A percentile compares a stretch with the other conserved stretches of the same genome.
These are phyloP conservation scores for Daphoenositta chrysoptera DNA, from an alignment of 2,113 vertebrate genomes.

Conservation along the genomic window DNA sequence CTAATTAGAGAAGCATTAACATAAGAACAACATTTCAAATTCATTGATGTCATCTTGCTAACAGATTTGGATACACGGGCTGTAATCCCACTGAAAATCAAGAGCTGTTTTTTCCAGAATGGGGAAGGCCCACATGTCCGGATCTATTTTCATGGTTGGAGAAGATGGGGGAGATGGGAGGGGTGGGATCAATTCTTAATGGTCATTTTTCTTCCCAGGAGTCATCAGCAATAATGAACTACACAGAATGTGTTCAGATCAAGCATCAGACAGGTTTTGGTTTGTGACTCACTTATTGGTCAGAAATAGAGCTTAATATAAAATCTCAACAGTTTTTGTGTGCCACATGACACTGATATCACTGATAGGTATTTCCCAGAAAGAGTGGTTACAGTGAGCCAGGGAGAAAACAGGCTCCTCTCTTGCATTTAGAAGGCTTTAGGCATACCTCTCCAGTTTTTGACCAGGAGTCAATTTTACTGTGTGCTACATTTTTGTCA, in stretches of 20 bases:
- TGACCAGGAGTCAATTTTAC: neutral
- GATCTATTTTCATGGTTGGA: neutral
- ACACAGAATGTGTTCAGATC: neutral
- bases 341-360: neutral
- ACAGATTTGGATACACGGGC: slow-evolving; percentile 33
- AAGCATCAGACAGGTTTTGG: neutral
- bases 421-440: neutral
- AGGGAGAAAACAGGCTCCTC: neutral
- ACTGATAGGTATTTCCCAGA: neutral
- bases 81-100: slow-evolving; percentile 6
- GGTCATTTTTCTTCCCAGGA: neutral
- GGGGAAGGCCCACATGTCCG: neutral
- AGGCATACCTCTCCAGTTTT: neutral
- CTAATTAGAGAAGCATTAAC: slow-evolving; percentile 56
- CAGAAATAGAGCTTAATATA: neutral
- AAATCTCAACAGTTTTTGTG: neutral
- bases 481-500: neutral
- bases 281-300: neutral
- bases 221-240: neutral
- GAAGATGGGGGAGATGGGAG: neutral
- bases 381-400: neutral
- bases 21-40: slow-evolving; percentile 51
- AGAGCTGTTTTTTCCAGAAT: neutral
- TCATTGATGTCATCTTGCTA: slow-evolving; percentile 59
- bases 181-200: neutral